phyloP scores from a whole-genome alignment of 2,113 vertebrate species.

The Cyprinodon variegatus region DNA sequence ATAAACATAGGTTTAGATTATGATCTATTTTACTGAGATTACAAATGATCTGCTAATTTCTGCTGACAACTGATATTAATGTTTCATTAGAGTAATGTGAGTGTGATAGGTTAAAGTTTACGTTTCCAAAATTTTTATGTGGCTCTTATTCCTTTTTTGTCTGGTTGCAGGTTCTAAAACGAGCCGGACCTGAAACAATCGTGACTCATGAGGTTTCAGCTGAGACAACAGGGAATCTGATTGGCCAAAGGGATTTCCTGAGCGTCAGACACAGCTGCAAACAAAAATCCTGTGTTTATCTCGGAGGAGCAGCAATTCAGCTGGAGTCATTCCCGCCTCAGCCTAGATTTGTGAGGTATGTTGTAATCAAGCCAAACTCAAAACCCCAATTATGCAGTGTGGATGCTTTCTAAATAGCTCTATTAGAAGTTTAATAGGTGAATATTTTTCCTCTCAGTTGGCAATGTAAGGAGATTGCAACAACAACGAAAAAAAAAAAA shows the following conservation, averaged over 20 bases:
- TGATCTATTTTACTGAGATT: not conserved
- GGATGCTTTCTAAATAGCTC: not conserved
- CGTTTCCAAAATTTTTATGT: not conserved
- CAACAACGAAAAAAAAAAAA: not conserved
- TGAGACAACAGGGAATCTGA: slow-evolving; percentile 76
- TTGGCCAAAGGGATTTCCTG: slow-evolving; percentile 84
- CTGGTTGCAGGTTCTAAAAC: slow-evolving; percentile 77
- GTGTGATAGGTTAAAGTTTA: not conserved
- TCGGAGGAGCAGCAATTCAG: slow-evolving; percentile 77
- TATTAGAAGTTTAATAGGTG: not conserved
- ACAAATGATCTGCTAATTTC: not conserved
- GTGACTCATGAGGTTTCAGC: slow-evolving; percentile 82
- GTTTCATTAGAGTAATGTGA: not conserved
- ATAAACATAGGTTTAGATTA: not conserved
- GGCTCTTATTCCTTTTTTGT: not conserved
- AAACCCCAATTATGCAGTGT: not conserved
- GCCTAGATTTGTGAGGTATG: slow-evolving; percentile 81
- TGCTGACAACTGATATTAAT: not conserved
- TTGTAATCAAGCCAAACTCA: not conserved
- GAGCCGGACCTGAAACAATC: slow-evolving; percentile 71
- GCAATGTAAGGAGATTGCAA: not conserved
- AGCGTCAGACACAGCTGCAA: slow-evolving; percentile 79
- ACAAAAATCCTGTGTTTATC: slow-evolving; percentile 67
- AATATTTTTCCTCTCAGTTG: not conserved
- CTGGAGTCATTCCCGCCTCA: slow-evolving; percentile 73